These are phyloP conservation scores for Rafetus swinhoei DNA, from an alignment of 2,113 vertebrate genomes.

Conservation along the genomic window DNA sequence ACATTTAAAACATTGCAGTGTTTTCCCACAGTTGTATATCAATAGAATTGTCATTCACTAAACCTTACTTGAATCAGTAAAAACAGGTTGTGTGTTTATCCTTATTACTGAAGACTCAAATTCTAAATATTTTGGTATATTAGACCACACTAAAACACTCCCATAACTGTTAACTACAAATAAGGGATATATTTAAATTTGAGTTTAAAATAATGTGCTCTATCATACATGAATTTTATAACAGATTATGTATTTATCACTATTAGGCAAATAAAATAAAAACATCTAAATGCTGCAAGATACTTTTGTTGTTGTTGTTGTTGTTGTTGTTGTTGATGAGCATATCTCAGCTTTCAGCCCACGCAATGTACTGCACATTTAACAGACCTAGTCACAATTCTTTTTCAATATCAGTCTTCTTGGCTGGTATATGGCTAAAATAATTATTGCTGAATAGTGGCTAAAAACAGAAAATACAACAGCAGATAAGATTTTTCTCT, in stretches of 20 bases:
- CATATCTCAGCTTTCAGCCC: constrained; percentile 3
- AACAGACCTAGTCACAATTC: constrained; percentile 44
- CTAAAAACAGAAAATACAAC: constrained; percentile 36
- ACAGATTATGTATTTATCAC: constrained; percentile 33
- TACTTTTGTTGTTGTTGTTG: not conserved
- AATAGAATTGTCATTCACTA: constrained; percentile 46
- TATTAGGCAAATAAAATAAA: constrained; percentile 50
- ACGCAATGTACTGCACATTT: not conserved
- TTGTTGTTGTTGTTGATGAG: not conserved
- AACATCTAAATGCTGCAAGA: constrained; percentile 61
- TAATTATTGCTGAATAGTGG: constrained; percentile 73
- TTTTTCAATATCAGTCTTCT: not conserved
- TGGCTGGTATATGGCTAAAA: constrained; percentile 73
- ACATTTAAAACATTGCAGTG: constrained; percentile 67
- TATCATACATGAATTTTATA: constrained; percentile 48
- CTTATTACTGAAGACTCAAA: constrained; percentile 46
- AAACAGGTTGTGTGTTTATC: constrained; percentile 41
- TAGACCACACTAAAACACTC: constrained; percentile 70
- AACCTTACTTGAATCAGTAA: constrained; percentile 60
- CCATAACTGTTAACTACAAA: constrained; percentile 58
- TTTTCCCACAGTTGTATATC: constrained; percentile 59
- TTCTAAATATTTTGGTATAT: constrained; percentile 71
- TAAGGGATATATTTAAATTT: constrained; percentile 40
- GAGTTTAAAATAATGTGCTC: constrained; percentile 63
- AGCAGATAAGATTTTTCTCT: constrained; percentile 36